These are phyloP conservation scores for Perca flavescens DNA, from an alignment of 2,113 vertebrate species.

Conservation along the genomic window DNA sequence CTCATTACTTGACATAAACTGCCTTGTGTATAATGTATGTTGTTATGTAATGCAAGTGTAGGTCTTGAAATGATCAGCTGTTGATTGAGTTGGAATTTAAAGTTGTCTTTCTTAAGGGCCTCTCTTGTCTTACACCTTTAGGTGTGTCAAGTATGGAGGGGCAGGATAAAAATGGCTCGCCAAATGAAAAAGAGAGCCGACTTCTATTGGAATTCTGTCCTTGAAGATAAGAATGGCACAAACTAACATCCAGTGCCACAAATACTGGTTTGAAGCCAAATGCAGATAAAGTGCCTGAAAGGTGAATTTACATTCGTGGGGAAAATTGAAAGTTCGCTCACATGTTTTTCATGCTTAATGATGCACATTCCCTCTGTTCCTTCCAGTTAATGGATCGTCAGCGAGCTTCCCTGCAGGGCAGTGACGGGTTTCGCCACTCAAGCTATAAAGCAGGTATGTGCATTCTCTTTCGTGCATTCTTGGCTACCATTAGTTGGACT, in stretches of 20 bases:
- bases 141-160: neutral
- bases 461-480: neutral
- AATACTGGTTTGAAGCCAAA: neutral
- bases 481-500: neutral
- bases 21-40: neutral
- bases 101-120: neutral
- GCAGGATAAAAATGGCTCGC: neutral
- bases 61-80: neutral
- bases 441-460: neutral
- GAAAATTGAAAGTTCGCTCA: neutral
- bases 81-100: neutral
- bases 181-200: neutral
- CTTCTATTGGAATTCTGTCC: neutral
- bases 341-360: conserved; percentile 1
- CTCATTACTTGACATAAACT: neutral
- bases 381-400: conserved; percentile 2
- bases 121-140: neutral
- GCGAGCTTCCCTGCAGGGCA: neutral
- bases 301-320: neutral
- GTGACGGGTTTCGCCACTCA: neutral
- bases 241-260: too few relatives aligned
- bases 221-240: neutral
- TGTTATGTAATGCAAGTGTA: neutral
- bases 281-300: neutral
- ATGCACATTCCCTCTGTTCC: neutral